Base-by-base conservation (phyloP, 37 sponge, comb jelly and placozoan species). In the Axinella damicornis region DNA sequence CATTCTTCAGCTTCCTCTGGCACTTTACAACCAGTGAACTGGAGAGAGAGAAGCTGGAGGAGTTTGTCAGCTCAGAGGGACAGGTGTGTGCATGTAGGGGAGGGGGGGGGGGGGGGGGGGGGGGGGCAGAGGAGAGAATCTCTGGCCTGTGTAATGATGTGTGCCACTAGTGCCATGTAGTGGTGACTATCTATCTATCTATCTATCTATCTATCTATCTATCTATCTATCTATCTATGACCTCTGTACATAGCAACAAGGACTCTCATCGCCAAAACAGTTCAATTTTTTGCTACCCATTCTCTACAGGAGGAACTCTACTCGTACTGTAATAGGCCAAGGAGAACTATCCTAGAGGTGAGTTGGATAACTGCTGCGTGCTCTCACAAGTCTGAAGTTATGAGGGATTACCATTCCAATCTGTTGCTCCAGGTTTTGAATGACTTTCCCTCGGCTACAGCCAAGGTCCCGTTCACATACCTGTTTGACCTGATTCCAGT, bases 1-100 rank as follows among this genome's bases (percentile, higher is more conserved):
- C 79, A 33, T 99, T 99, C 87, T 99, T 99, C 69, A 92, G 91
- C 83, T 80, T 95, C 12, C 80, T 97, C n/a, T 37, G 90, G 2
- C 62, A 85, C 65, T 96, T 99, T 76, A 82, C 95, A 21, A 63
- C 73, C 40, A 69, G 40, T 87, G 96, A 97, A 33, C 53, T 95
- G 64, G 99, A 99, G 88, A 90, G 69, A 83, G 99, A 96, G 85
- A 95, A 91, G 37, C 83, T 99, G 57, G 54, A 53, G 19, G 99
- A 99, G 64, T 97, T 99, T 69, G 70, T 74, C 18, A 80, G 95
- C 22, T 24, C 95, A 31, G 89, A 95, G 58, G 96, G 96, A 24
- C 98, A 93, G 89, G 92, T 94, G 57, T 4, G 70, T 27, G 24
- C 17, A 52, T 38, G 5, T 27, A 40, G 6, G 46, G n/a, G n/a